These are phyloP conservation scores for Chrysolina oricalcia DNA, from an alignment of 2,888 invertebrate genomes.

Conservation along the genomic window DNA sequence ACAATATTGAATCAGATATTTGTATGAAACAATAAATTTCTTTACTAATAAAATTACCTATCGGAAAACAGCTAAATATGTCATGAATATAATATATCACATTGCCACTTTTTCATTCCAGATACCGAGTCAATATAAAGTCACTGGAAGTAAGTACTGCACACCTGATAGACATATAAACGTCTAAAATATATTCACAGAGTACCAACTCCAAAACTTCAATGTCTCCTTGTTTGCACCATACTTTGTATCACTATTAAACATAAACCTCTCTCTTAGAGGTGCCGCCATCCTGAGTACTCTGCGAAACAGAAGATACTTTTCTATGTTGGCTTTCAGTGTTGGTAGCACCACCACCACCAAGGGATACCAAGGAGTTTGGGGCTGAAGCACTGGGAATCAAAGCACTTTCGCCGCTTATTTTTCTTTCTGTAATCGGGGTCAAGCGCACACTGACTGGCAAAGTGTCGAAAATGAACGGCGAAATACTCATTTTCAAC, in stretches of 20 bases:
- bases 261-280: slow-evolving; percentile 76
- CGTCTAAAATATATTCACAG: too few species aligned
- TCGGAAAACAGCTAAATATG: background rate
- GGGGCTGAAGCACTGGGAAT: slow-evolving; percentile 60
- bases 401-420: background rate
- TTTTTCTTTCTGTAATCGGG: slow-evolving; percentile 28
- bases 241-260: slow-evolving; percentile 61
- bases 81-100: background rate
- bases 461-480: slow-evolving; percentile 28
- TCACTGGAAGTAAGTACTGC: background rate
- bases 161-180: too few species aligned
- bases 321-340: slow-evolving; percentile 67
- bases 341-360: slow-evolving; percentile 56
- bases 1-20: too few species aligned
- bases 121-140: background rate
- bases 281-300: slow-evolving; percentile 64
- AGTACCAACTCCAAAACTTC: background rate
- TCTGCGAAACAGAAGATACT: slow-evolving; percentile 70
- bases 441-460: slow-evolving; percentile 29
- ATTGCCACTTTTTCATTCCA: background rate
- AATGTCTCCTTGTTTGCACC: background rate
- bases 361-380: slow-evolving; percentile 58
- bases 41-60: too few species aligned
- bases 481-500: background rate
- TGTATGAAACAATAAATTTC: too few species aligned